A percentile compares a stretch with the other conserved stretches of the same genome.
phyloP scores from a whole-genome alignment of 2,113 vertebrate species.

The Grus americana region DNA sequence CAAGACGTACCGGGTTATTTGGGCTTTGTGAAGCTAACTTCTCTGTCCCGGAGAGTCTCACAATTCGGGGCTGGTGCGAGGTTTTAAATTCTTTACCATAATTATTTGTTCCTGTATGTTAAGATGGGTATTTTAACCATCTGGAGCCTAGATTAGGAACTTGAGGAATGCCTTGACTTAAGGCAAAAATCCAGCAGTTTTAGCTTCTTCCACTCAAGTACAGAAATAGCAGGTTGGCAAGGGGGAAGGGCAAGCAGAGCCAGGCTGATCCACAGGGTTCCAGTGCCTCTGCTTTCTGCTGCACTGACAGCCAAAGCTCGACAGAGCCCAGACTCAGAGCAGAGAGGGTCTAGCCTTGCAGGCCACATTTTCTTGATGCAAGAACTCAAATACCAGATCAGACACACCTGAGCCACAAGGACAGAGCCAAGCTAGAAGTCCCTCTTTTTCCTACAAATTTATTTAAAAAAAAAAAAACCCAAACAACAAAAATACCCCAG shows the following conservation, averaged over 20 bases:
- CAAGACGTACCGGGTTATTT: accelerated
- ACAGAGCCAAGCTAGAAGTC: neutral
- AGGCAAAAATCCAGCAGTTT: constrained; percentile 46
- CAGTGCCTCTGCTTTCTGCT: neutral
- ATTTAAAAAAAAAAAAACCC: neutral
- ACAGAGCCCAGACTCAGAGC: neutral
- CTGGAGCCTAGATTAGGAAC: constrained; percentile 13
- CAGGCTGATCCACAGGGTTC: neutral
- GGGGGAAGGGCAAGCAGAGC: neutral
- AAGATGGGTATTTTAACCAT: neutral
- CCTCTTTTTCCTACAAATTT: neutral
- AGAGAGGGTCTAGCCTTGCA: neutral
- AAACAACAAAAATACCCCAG: neutral
- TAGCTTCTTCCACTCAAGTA: neutral
- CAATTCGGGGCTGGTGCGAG: neutral
- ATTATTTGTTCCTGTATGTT: neutral
- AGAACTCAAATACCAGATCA: neutral
- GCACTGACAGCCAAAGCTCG: neutral
- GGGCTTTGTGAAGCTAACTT: neutral
- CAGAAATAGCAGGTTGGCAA: constrained; percentile 9
- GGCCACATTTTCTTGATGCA: neutral
- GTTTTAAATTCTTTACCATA: neutral
- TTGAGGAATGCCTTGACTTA: constrained; percentile 22
- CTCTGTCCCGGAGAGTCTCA: neutral
- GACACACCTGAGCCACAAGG: neutral